Conservation (phyloP, 1,140 invertebrate species). For the Xylocopa sonorina region DNA sequence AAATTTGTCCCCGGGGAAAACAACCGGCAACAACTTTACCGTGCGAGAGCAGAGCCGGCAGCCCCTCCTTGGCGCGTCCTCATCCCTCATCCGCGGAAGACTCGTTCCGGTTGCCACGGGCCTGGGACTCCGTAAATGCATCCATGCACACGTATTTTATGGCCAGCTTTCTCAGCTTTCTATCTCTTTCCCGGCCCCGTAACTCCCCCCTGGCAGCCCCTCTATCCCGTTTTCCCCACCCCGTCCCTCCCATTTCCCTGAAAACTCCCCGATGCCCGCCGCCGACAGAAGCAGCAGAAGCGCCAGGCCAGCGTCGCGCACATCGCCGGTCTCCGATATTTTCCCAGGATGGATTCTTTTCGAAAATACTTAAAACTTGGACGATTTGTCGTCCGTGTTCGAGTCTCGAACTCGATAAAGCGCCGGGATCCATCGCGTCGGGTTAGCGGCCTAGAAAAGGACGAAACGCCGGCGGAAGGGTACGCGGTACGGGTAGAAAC, state of each 20-base stretch:
- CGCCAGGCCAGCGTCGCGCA: background rate
- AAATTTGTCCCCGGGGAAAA: slow-evolving; percentile 72
- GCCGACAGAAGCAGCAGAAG: slow-evolving; percentile 15
- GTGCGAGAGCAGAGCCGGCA: slow-evolving; percentile 18
- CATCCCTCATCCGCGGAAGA: slow-evolving; percentile 47
- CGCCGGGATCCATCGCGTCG: slow-evolving; percentile 52
- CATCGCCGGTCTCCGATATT: slow-evolving; percentile 60
- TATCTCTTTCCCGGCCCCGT: slow-evolving; percentile 18
- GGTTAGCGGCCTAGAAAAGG: slow-evolving; percentile 27
- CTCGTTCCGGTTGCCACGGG: slow-evolving; percentile 20
- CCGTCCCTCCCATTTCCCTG: background rate
- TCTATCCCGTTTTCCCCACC: background rate
- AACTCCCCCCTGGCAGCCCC: slow-evolving; percentile 3
- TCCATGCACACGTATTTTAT: slow-evolving; percentile 76
- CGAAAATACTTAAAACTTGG: slow-evolving; percentile 76
- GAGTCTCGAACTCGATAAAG: slow-evolving; percentile 71
- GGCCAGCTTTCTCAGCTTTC: slow-evolving; percentile 59
- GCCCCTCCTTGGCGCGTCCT: slow-evolving; percentile 5
- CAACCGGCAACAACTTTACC: slow-evolving; percentile 62
- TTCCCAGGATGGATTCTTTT: slow-evolving; percentile 68
- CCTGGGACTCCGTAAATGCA: slow-evolving; percentile 69
- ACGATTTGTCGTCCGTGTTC: slow-evolving; percentile 68
- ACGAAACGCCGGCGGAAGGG: background rate
- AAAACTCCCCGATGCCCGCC: slow-evolving; percentile 5
- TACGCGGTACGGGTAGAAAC: background rate